Evolutionary conservation across 1,140 invertebrate species (phyloP), one percentile per base, ranked within the genome.

Genomic region (Philopotamus ludificatus): DNA sequence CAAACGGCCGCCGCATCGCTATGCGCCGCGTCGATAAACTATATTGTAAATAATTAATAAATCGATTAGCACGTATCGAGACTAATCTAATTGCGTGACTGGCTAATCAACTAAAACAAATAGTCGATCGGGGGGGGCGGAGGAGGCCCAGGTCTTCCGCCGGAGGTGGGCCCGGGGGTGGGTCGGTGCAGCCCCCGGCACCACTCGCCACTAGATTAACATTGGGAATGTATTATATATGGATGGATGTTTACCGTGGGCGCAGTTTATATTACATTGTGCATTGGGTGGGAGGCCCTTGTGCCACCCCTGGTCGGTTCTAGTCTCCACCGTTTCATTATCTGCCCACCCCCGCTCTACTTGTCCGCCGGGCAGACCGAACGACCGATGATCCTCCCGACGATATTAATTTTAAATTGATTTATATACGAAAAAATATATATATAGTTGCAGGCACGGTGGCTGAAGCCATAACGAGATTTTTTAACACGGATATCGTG

Each of bases 191-290:
- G n/a, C 44, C 44, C 10, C 44, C 44, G 44, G 1, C 47, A n/a
- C 18, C 58, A 39, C 45, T 41, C 45, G 41, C 41, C 61, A 64
- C 66, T 64, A 60, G 66, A 68, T 68, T 68, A 68, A 68, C 66
- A 64, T 41, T 54, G 66, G 66, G 42, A 65, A 57, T 26, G 58
- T 68, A 68, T 68, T 68, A 68, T 62, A 57, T 65, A 68, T 68
- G 67, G 62, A 68, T 68, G 67, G 65, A 55, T 65, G 63, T 68
- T 68, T 65, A 51, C 67, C 63, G 45, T 63, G 67, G 63, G 63
- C 65, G 67, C 67, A 65, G 62, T 64, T 68, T 64, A 68, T 68
- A 68, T 67, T 64, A 68, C 66, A 68, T 64, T 68, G 66, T 68
- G 62, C 66, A 64, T 64, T 63, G 66, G 60, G 64, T 68, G 53